These are phyloP conservation scores for Drosophila suboccidentalis DNA, from an alignment of 2,888 invertebrate genomes.

Conservation along the genomic window DNA sequence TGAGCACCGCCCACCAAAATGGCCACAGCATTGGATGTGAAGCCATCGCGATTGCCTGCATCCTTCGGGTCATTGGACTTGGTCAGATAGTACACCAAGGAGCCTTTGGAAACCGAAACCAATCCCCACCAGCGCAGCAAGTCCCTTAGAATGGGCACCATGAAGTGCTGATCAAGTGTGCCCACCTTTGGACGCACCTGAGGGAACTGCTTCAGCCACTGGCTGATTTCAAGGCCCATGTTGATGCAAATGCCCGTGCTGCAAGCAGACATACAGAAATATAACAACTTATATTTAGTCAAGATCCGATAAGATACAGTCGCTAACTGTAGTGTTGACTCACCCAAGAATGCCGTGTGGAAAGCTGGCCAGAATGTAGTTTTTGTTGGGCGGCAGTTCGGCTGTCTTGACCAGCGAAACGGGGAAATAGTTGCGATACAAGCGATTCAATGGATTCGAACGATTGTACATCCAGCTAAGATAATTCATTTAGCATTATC, in stretches of 20 bases:
- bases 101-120: conserved; percentile 86
- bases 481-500: background rate
- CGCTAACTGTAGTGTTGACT: conserved; percentile 11
- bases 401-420: conserved; percentile 92
- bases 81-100: conserved; percentile 84
- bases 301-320: conserved; percentile 54
- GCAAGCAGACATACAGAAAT: conserved; percentile 6
- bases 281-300: background rate
- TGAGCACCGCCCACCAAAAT: conserved; percentile 96
- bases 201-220: conserved; percentile 87
- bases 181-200: conserved; percentile 88
- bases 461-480: conserved; percentile 87
- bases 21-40: conserved; percentile 87
- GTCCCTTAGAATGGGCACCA: conserved; percentile 90
- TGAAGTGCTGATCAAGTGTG: conserved; percentile 91
- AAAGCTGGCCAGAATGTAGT: conserved; percentile 95
- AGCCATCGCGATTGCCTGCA: conserved; percentile 82
- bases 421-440: conserved; percentile 94
- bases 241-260: conserved; percentile 92
- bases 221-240: conserved; percentile 90
- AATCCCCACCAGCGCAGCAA: conserved; percentile 87
- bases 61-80: conserved; percentile 82
- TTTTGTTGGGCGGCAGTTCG: conserved; percentile 91
- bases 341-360: conserved; percentile 94
- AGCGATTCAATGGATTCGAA: conserved; percentile 89